A percentile compares a stretch with the other conserved stretches of the same genome.
These are phyloP conservation scores for Solenodon paradoxus DNA, from an alignment of 2,113 vertebrate species.

Conservation along the genomic window DNA sequence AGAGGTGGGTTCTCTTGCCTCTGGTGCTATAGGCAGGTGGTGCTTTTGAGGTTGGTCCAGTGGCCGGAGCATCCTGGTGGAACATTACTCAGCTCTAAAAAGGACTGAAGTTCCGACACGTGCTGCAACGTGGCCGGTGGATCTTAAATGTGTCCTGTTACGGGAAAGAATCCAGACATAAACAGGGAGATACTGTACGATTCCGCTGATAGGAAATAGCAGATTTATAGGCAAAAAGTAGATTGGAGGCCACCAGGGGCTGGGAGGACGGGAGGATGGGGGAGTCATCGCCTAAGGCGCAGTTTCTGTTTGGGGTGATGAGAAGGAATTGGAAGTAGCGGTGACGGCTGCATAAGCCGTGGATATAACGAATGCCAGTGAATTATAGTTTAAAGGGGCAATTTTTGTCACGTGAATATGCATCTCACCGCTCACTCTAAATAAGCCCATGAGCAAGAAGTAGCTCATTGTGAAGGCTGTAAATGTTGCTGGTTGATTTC, in stretches of 20 bases:
- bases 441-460: too few species aligned
- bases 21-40: too few species aligned
- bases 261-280: neutral
- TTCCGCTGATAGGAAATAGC: neutral
- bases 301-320: neutral
- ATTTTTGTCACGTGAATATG: too few species aligned
- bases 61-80: neutral
- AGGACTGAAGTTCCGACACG: neutral
- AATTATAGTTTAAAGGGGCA: neutral
- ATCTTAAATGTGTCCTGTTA: neutral
- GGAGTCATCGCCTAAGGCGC: neutral
- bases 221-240: neutral
- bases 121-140: neutral
- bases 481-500: neutral
- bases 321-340: neutral
- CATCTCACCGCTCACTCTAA: too few species aligned
- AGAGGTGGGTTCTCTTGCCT: neutral
- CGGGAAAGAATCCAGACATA: neutral
- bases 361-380: neutral
- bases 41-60: neutral
- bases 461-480: neutral
- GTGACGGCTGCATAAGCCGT: neutral
- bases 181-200: neutral
- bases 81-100: neutral
- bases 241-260: too few species aligned